Base-by-base conservation (phyloP, 2,888 invertebrate species). In the Dolomedes plantarius region DNA sequence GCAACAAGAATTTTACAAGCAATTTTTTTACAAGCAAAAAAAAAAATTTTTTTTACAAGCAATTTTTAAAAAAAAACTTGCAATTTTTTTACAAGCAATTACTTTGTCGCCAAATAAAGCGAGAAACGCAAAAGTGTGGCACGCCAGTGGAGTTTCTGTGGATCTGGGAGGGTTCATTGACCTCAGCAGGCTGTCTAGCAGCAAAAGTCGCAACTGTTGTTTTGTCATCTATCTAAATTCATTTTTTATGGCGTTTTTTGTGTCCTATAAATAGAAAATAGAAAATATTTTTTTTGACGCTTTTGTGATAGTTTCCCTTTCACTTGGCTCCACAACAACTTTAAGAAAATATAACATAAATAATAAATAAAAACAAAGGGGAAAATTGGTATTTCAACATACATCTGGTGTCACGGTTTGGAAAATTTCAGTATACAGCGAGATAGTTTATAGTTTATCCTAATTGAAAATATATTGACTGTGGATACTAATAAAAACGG, bases 191-290 rank as follows among this genome's bases (percentile, higher is more conserved):
- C 39, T 27, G 73, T 72, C 73, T 75, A 41, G 39, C 50, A 11
- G 72, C n/a, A 50, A 65, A 62, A 76, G 62, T 75, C 50, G 28
- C 32, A 83, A 73, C 67, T 67, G 72, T 77, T 85, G 77, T 85
- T 81, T 81, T 50, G 31, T 64, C 76, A 77, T 76, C 23, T 69
- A 64, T 46, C 19, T 32, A 29, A 1, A 23, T 56, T 56, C 19
- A 56, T 56, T 23, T 56, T 56, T 56, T 56, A 16, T 56, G 19
- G 5, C 3, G 5, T 56, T 23, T 56, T 56, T 56, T 23, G 5
- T 56, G 23, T 23, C 56, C 56, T 23, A 19, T 23, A 46, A 56
- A 56, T 56, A 56, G 56, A 56, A 6, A 6, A 23, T 2, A 6
- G 11, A 62, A 62, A 23, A 9, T 62, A 23, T 23, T 27, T 62